A percentile compares a stretch with the other conserved stretches of the same genome.
Conservation (phyloP, 2,113 vertebrate species). For the Scomber scombrus region DNA sequence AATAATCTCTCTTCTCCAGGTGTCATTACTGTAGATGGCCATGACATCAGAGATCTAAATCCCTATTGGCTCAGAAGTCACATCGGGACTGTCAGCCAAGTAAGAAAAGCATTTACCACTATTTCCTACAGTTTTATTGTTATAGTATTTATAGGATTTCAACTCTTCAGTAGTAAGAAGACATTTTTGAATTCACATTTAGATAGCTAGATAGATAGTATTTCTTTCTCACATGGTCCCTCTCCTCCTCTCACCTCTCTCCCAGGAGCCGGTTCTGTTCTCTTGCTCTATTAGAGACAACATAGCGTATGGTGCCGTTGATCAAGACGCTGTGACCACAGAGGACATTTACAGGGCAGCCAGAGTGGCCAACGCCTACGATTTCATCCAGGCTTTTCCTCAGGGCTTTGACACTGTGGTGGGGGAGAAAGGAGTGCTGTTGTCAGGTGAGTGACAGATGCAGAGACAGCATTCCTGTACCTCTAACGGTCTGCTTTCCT, state of each 20-base stretch:
- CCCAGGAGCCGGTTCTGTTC: constrained; percentile 95
- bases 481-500: not conserved
- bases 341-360: constrained; percentile 90
- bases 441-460: constrained; percentile 88
- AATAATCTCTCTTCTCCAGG: constrained; percentile 80
- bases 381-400: constrained; percentile 92
- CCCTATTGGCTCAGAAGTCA: constrained; percentile 92
- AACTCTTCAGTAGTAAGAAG: too few species aligned
- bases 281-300: constrained; percentile 98
- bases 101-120: constrained; percentile 63
- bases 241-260: not conserved
- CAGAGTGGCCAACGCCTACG: constrained; percentile 90
- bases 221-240: not conserved
- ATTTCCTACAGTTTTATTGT: too few species aligned
- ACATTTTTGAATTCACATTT: too few species aligned
- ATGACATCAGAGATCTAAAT: constrained; percentile 91
- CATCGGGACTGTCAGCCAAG: constrained; percentile 98
- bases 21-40: constrained; percentile 88
- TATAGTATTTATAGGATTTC: too few species aligned
- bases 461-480: not conserved
- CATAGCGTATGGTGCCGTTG: constrained; percentile 93
- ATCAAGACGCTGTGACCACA: constrained; percentile 86
- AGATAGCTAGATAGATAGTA: not conserved
- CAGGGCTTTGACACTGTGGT: constrained; percentile 93
- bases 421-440: constrained; percentile 95